phyloP scores from a whole-genome alignment of 2,113 vertebrate genomes.

The Odocoileus hemionus region DNA sequence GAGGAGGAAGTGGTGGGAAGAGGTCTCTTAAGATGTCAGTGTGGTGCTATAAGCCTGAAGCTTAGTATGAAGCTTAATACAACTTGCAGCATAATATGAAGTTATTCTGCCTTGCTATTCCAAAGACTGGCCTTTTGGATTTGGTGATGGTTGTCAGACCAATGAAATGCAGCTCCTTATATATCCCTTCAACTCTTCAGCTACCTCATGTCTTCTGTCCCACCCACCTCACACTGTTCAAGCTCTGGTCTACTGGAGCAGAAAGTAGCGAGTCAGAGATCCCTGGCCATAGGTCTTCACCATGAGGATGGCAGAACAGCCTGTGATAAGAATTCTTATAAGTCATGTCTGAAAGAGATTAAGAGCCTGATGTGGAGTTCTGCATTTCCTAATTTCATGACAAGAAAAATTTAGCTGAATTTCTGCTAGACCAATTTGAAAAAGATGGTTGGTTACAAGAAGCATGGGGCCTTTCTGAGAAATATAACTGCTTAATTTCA shows the following conservation, averaged over 20 bases:
- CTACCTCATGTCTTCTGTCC: background rate
- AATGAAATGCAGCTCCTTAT: slow-evolving; percentile 6
- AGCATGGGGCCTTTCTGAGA: slow-evolving; percentile 48
- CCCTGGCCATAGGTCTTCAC: background rate
- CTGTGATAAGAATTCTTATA: background rate
- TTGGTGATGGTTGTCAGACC: background rate
- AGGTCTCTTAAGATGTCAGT: background rate
- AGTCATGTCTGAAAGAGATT: slow-evolving; percentile 18
- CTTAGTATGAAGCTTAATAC: background rate
- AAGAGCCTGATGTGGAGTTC: background rate
- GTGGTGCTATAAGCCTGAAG: background rate
- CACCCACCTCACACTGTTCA: background rate
- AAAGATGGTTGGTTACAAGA: slow-evolving; percentile 43
- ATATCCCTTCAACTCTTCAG: slow-evolving; percentile 19
- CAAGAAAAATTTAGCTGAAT: slow-evolving; percentile 50
- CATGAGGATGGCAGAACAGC: background rate
- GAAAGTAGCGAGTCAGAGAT: background rate
- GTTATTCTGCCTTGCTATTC: background rate
- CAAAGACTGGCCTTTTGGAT: slow-evolving; percentile 11
- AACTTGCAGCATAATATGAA: background rate
- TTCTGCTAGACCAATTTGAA: slow-evolving; percentile 50
- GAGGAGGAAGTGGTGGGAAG: background rate
- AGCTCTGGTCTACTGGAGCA: background rate
- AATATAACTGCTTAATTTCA: slow-evolving; percentile 43
- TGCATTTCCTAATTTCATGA: slow-evolving; percentile 25